Percentiles rank a stretch among this genome's conserved stretches.
phyloP scores from a whole-genome alignment of 2,797 vertebrate species.

The Macroramphosus scolopax region DNA sequence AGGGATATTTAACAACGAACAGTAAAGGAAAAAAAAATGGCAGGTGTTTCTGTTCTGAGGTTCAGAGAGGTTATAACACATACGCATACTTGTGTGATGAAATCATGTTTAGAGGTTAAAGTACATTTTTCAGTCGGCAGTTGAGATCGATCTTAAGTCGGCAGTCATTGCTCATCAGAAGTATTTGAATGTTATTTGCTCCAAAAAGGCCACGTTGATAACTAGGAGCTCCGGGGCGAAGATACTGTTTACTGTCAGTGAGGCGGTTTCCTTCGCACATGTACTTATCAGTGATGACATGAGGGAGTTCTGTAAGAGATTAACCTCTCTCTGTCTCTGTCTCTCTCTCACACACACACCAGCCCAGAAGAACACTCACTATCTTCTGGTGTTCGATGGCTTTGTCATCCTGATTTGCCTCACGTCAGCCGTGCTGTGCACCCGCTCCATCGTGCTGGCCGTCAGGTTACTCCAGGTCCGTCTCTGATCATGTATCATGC shows the following conservation, averaged over 20 bases:
- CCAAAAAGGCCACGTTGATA: too few relatives aligned
- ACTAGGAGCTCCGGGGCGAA: too few relatives aligned
- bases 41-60: too few relatives aligned
- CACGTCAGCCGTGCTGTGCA: constrained; percentile 88
- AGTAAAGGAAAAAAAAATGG: too few relatives aligned
- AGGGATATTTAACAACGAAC: not conserved
- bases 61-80: too few relatives aligned
- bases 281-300: constrained; percentile 41
- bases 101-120: too few relatives aligned
- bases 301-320: constrained; percentile 39
- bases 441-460: constrained; percentile 89
- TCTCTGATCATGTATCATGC: constrained; percentile 1
- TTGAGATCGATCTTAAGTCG: too few relatives aligned
- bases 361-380: constrained; percentile 90
- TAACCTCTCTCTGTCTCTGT: constrained; percentile 20
- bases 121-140: too few relatives aligned
- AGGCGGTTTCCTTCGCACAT: constrained; percentile 21
- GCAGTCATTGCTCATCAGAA: too few relatives aligned
- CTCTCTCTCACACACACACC: constrained; percentile 9
- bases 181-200: too few relatives aligned
- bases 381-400: constrained; percentile 87
- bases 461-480: constrained; percentile 86
- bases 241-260: too few relatives aligned
- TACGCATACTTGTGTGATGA: too few relatives aligned
- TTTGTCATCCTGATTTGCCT: constrained; percentile 90